Evolutionary conservation across 2,797 vertebrate genomes (phyloP).

Genomic region (Karalla daura): DNA sequence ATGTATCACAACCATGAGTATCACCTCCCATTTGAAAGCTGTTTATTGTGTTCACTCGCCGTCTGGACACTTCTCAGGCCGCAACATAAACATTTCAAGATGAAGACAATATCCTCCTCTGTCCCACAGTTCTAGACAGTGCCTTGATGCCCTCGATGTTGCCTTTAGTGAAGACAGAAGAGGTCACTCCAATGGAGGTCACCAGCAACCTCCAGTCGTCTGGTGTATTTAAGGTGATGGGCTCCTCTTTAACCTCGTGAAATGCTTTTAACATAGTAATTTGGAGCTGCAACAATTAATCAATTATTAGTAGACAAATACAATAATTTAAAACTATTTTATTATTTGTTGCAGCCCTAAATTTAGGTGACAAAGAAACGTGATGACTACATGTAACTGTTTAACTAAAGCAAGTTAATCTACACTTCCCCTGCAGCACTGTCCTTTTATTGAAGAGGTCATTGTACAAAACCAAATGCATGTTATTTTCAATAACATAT

Average conservation of each 20-base stretch:
- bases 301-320: too few species aligned
- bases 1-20: not conserved
- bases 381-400: not conserved
- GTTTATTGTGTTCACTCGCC: too few species aligned
- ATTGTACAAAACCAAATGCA: not conserved
- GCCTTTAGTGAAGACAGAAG: conserved; percentile 95
- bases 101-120: conserved; percentile 1
- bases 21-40: not conserved
- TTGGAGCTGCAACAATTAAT: too few species aligned
- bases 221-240: conserved; percentile 86
- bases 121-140: conserved; percentile 86
- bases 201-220: conserved; percentile 88
- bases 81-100: not conserved
- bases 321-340: too few species aligned
- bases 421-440: not conserved
- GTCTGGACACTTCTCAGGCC: not conserved
- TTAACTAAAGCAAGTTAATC: not conserved
- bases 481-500: not conserved
- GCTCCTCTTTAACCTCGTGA: not conserved
- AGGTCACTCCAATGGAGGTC: conserved; percentile 96
- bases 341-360: too few species aligned
- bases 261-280: not conserved
- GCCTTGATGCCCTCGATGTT: conserved; percentile 90
- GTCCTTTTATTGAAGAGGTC: not conserved
- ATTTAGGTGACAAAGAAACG: too few species aligned